phyloP scores from a whole-genome alignment of 2,888 invertebrate species.

The Pollenia labialis region DNA sequence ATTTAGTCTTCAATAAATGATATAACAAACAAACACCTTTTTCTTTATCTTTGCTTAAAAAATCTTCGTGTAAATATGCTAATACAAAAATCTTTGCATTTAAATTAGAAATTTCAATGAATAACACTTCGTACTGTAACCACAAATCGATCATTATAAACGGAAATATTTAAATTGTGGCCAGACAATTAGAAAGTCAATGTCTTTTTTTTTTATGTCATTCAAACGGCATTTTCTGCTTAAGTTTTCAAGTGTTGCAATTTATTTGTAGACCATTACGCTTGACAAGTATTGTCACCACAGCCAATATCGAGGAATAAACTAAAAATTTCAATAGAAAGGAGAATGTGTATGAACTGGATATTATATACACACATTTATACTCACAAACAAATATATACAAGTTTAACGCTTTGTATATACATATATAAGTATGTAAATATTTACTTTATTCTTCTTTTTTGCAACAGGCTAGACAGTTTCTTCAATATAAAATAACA shows the following conservation, averaged over 20 bases:
- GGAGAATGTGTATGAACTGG: not conserved
- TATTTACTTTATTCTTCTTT: not conserved
- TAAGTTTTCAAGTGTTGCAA: constrained; percentile 19
- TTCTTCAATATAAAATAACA: constrained; percentile 41
- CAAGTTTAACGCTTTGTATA: not conserved
- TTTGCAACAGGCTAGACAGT: constrained; percentile 59
- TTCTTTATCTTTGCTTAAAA: too few relatives aligned
- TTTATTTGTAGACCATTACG: constrained; percentile 41
- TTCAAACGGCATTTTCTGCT: constrained; percentile 11
- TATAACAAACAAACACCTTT: too few relatives aligned
- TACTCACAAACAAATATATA: not conserved
- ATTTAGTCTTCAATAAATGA: too few relatives aligned
- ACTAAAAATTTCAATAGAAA: constrained; percentile 23
- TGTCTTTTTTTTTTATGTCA: not conserved
- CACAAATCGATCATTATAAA: constrained; percentile 31
- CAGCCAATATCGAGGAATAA: constrained; percentile 24
- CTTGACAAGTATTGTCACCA: constrained; percentile 29
- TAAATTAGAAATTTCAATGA: not conserved
- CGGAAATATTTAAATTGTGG: constrained; percentile 63
- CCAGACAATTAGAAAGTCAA: constrained; percentile 56
- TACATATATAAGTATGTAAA: constrained; percentile 3
- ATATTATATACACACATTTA: not conserved
- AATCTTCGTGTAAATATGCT: too few relatives aligned
- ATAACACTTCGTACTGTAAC: not conserved
- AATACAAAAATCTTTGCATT: not conserved